phyloP scores from a whole-genome alignment of 1,140 invertebrate species.

The Orius insidiosus region DNA sequence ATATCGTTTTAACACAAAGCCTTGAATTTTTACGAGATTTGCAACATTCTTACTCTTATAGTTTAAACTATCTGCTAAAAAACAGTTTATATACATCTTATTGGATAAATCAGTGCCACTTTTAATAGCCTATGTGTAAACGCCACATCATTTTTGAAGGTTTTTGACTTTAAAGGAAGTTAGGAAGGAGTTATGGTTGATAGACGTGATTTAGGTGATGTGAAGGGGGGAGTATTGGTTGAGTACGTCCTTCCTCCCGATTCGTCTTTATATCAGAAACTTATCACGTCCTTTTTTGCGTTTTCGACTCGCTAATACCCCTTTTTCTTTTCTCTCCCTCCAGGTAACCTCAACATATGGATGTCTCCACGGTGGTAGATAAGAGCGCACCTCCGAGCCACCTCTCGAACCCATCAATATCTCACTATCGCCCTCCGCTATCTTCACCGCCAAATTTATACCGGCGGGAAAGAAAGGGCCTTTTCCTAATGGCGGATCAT shows the following conservation, averaged over 20 bases:
- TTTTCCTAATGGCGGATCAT: constrained; percentile 16
- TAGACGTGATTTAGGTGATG: neutral
- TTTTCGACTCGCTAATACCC: too few relatives aligned
- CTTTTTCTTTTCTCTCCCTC: neutral
- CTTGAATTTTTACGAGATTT: too few relatives aligned
- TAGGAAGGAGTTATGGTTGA: neutral
- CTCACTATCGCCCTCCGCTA: constrained; percentile 3
- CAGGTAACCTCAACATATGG: constrained; percentile 3
- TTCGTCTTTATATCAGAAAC: too few relatives aligned
- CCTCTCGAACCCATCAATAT: constrained; percentile 8
- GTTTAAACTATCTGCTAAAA: too few relatives aligned
- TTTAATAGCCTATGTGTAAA: too few relatives aligned
- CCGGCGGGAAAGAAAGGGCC: constrained; percentile 5
- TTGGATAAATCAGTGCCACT: too few relatives aligned
- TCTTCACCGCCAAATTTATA: constrained; percentile 7
- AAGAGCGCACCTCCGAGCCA: neutral
- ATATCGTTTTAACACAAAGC: too few relatives aligned
- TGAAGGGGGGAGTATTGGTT: constrained; percentile 1
- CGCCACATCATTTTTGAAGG: neutral
- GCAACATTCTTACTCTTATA: too few relatives aligned
- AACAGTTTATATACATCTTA: too few relatives aligned
- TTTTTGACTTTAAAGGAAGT: constrained; percentile 1
- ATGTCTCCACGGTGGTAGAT: neutral
- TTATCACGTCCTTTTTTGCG: too few relatives aligned
- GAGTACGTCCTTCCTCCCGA: neutral